phyloP scores from a whole-genome alignment of 1,140 invertebrate genomes.

The Paralvinella palmiformis region DNA sequence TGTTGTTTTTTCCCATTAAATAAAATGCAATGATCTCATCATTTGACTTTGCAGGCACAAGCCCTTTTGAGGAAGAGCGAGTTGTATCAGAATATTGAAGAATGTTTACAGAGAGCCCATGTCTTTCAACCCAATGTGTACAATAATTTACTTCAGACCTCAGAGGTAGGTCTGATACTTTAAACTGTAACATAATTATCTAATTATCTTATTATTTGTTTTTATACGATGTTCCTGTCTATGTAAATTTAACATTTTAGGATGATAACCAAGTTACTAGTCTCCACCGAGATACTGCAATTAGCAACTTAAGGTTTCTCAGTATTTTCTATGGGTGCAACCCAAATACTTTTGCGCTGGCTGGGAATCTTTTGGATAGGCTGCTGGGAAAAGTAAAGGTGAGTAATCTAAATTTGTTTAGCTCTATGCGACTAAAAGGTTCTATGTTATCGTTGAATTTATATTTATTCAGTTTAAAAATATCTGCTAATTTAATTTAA shows the following conservation, averaged over 20 bases:
- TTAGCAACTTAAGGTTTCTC: slow-evolving; percentile 19
- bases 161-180: background rate
- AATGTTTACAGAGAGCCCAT: background rate
- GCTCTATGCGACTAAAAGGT: too few species aligned
- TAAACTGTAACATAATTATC: too few species aligned
- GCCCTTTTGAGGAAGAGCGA: slow-evolving; percentile 10
- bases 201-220: too few species aligned
- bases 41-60: slow-evolving; percentile 11
- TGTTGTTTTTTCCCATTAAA: background rate
- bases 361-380: slow-evolving; percentile 21
- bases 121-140: slow-evolving; percentile 11
- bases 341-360: slow-evolving; percentile 22
- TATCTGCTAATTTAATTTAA: too few species aligned
- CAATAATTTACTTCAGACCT: slow-evolving; percentile 9
- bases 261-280: slow-evolving; percentile 10
- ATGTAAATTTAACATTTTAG: background rate
- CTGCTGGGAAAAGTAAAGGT: slow-evolving; percentile 25
- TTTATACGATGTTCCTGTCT: background rate
- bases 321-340: slow-evolving; percentile 20
- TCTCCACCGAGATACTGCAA: slow-evolving; percentile 14
- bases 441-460: too few species aligned
- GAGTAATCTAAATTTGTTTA: slow-evolving; percentile 1
- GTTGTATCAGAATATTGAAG: slow-evolving; percentile 16
- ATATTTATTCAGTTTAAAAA: too few species aligned
- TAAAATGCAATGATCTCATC: background rate